Conservation (phyloP, 1,140 invertebrate genomes). For the Drosophila setifemur region DNA sequence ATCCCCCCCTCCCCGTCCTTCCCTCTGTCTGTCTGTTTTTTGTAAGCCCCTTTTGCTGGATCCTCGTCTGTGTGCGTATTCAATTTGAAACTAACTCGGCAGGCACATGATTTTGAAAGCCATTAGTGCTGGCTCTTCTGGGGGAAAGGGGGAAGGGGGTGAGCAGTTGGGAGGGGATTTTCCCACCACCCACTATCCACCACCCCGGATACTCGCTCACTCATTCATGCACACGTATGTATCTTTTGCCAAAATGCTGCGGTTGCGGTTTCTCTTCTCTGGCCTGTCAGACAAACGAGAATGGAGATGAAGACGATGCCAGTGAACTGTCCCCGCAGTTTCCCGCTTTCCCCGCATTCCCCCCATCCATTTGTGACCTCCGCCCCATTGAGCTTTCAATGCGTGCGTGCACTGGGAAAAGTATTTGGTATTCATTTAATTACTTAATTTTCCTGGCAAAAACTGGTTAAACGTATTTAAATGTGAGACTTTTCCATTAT, state of each 20-base stretch:
- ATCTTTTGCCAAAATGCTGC: conserved; percentile 51
- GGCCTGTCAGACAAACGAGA: conserved; percentile 26
- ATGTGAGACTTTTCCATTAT: no score
- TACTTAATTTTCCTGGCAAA: no score
- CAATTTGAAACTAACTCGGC: conserved; percentile 34
- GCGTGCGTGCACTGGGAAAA: no score
- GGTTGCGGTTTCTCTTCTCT: conserved; percentile 39
- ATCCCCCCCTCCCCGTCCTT: background rate
- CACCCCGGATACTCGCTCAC: background rate
- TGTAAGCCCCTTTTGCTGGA: background rate
- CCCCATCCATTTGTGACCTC: background rate
- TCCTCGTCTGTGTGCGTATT: conserved; percentile 3
- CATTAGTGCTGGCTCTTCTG: conserved; percentile 28
- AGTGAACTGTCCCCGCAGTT: conserved; percentile 15
- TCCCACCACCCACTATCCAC: background rate
- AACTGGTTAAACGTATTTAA: no score
- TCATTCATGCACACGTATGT: background rate
- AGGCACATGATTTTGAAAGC: conserved; percentile 36
- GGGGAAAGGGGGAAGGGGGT: background rate
- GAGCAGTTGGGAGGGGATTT: background rate
- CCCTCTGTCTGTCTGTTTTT: background rate
- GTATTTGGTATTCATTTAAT: no score
- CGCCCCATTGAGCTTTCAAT: background rate
- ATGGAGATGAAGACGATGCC: conserved; percentile 16
- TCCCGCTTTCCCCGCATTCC: background rate